Percentiles rank a stretch among this genome's conserved stretches.
Evolutionary conservation across 1,140 invertebrate species (phyloP).

Genomic region (Hypsibius dujardini): DNA sequence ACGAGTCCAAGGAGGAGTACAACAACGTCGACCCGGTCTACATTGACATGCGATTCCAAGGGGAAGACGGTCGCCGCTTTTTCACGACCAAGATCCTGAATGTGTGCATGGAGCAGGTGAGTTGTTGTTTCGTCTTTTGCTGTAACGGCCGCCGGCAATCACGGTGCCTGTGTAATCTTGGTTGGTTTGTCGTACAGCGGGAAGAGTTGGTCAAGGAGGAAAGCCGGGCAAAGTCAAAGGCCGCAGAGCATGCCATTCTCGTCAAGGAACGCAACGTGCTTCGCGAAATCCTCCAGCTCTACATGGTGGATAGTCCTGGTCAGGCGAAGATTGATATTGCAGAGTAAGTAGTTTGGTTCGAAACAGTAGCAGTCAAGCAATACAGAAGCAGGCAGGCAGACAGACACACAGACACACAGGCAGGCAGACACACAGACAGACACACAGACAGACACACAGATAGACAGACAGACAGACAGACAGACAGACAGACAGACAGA

Average conservation of each 20-base stretch:
- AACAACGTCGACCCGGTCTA: not conserved
- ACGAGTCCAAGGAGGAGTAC: not conserved
- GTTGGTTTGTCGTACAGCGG: not conserved
- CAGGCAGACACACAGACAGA: no score
- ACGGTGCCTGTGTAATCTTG: not conserved
- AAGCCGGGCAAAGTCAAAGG: not conserved
- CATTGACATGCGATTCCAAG: not conserved
- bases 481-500: no score
- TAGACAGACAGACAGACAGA: no score
- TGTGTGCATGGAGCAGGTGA: not conserved
- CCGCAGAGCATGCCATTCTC: not conserved
- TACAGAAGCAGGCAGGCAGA: no score
- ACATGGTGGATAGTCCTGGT: not conserved
- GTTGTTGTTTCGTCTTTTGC: not conserved
- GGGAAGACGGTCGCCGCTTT: not conserved
- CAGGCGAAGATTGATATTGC: not conserved
- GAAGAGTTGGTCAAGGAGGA: not conserved
- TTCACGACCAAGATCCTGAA: not conserved
- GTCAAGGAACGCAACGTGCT: not conserved
- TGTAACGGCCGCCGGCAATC: no score
- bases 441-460: no score
- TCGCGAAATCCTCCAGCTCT: not conserved
- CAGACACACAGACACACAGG: no score
- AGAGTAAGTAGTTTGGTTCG: slow-evolving; percentile 12
- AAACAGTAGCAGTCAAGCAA: not conserved